Conservation (phyloP, 2,113 vertebrate species). For the Gallinago jamesoni region DNA sequence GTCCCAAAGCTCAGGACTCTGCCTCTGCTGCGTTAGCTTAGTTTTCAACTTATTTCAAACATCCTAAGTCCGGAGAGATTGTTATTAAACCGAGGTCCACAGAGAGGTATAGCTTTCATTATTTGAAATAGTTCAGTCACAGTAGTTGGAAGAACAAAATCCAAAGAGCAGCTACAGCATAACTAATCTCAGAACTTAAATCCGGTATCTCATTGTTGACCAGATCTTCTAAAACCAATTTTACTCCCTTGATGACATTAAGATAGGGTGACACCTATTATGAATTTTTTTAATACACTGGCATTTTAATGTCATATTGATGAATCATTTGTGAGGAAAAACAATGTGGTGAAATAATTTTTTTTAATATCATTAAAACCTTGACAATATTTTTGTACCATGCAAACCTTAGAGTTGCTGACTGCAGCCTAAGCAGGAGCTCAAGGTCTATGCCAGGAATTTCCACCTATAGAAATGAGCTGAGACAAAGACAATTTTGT, state of each 20-base stretch:
- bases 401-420: neutral
- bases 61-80: neutral
- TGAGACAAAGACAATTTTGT: neutral
- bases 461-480: neutral
- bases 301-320: neutral
- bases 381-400: neutral
- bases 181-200: neutral
- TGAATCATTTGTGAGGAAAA: neutral
- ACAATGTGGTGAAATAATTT: neutral
- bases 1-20: neutral
- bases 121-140: neutral
- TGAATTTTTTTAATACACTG: neutral
- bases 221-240: neutral
- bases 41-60: neutral
- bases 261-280: neutral
- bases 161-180: neutral
- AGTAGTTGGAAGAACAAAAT: neutral
- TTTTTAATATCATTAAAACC: neutral
- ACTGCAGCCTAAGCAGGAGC: neutral
- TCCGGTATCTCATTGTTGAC: neutral
- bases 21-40: neutral
- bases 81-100: neutral
- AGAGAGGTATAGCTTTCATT: neutral
- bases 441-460: neutral
- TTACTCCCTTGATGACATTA: neutral